These are phyloP conservation scores for Typhlomys cinereus DNA, from an alignment of 2,113 vertebrate species.

Conservation along the genomic window DNA sequence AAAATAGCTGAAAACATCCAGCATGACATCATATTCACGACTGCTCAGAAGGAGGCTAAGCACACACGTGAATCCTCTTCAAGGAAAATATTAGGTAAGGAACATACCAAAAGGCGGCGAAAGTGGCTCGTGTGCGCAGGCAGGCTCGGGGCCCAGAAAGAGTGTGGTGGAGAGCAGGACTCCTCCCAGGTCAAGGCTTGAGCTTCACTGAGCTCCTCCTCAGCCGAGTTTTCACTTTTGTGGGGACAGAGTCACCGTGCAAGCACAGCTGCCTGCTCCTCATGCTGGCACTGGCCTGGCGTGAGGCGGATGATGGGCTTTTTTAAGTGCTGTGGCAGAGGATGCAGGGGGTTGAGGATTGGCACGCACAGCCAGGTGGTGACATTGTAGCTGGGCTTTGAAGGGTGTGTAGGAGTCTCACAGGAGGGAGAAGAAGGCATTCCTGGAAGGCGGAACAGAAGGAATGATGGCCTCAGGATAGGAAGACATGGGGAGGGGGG, in stretches of 20 bases:
- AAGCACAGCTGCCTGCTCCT: not conserved
- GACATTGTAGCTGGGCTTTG: slow-evolving; percentile 19
- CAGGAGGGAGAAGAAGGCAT: not conserved
- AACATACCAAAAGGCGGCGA: accelerated
- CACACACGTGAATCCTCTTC: not conserved
- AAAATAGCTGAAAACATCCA: not conserved
- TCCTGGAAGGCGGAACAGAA: not conserved
- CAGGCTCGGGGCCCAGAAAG: not conserved
- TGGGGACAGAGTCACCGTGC: not conserved
- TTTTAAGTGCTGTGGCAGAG: not conserved
- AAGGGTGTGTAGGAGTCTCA: slow-evolving; percentile 28
- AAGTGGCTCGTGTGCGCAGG: not conserved
- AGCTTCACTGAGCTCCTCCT: no score
- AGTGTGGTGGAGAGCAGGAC: not conserved
- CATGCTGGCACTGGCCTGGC: not conserved
- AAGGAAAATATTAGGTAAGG: not conserved
- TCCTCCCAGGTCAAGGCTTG: not conserved
- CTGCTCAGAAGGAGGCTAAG: not conserved
- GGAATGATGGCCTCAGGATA: not conserved
- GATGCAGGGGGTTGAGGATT: not conserved
- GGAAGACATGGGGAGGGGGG: not conserved
- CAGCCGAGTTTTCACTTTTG: not conserved
- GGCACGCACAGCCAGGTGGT: not conserved
- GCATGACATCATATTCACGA: not conserved
- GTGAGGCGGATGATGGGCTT: not conserved